Evolutionary conservation across 2,113 vertebrate species (phyloP), one percentile per base, ranked within the genome.

Genomic region (Erythrolamprus reginae): DNA sequence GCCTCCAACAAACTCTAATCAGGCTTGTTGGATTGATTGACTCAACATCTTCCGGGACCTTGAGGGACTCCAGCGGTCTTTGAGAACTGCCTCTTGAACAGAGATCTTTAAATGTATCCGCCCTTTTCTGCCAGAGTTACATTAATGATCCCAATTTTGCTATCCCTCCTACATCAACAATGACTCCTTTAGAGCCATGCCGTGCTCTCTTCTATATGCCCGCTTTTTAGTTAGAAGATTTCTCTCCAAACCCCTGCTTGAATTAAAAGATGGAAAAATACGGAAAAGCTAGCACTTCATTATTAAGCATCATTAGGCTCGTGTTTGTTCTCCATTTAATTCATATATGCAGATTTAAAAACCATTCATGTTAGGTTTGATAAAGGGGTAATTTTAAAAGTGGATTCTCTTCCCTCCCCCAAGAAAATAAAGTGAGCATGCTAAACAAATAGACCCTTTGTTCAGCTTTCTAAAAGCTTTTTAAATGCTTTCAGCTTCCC

Each of bases 301-400:
- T 7, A 92, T 91, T 23, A 93, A 89, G 92, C 92, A 58, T 88
- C 91, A 88, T 92, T 91, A 89, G 3, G 90, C n/a, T 70, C 0
- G 82, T 91, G 0, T 83, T 93, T 8, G 92, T 84, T 88, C 86
- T 42, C 86, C 86, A 84, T 84, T 91, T 91, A 88, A 42, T 92
- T 83, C 28, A 58, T 45, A 92, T 24, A 23, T 0, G 33, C 91
- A 8, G 0, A 3, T 10, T 6, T 58, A 52, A 38, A 53, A 91
- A 3, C n/a, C 65, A 61, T 3, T 33, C 90, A 10, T 0, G 0
- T 42, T 26, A 82, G 28, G 45, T 21, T 15, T 50, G 52, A 83
- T n/a, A 51, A 88, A 88, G 45, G 86, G 52, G 21, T 84, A 88
- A 61, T 88, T 61, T 65, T 38, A 88, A 91, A 77, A 82, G 48